Base-by-base conservation (phyloP, 2,113 vertebrate species). In the Cryptoleucopteryx plumbea region DNA sequence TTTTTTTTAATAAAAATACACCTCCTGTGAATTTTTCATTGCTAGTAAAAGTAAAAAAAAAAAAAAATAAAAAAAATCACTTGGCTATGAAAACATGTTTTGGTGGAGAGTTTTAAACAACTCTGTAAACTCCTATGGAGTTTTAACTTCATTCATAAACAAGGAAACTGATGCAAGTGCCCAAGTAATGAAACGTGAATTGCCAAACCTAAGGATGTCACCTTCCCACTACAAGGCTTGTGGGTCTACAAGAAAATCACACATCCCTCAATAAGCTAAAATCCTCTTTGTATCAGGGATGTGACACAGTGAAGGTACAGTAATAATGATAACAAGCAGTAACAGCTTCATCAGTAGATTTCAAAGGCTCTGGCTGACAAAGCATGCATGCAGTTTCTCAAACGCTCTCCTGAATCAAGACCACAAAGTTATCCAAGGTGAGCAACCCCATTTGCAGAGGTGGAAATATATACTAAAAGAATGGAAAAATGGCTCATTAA, bases 351-450 rank as follows among this genome's bases (percentile, higher is more conserved):
- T 0, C 34, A 5, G 31, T 1, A 18, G n/a, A 5, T n/a, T 32
- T 62, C 23, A 21, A 21, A 65, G 55, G 42, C 23, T 63, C 47
- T 7, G 53, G 32, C 55, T 42, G 55, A 20, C 32, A 36, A 13
- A 70, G 45, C 22, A 40, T 0, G 1, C 32, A 0, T 0, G 32
- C 34, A 1, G 7, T 32, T 34, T 7, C 36, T 18, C 45, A 27
- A 56, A 32, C 0, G 2, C 27, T 79, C 38, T 79, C 45, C 56
- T 26, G 61, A 21, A 31, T 9, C 32, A 22, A 65, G 66, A 20
- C 5, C 45, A 31, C 15, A 1, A 23, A 75, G 91, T 40, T 67
- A 31, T 8, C 36, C 66, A 7, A 56, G 50, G 11, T 10, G 14
- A 52, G 17, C 8, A 43, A 6, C 11, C 17, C 21, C 52, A 4